A percentile compares a stretch with the other conserved stretches of the same genome.
Conservation (phyloP, 2,113 vertebrate species). For the Zosterops borbonicus region DNA sequence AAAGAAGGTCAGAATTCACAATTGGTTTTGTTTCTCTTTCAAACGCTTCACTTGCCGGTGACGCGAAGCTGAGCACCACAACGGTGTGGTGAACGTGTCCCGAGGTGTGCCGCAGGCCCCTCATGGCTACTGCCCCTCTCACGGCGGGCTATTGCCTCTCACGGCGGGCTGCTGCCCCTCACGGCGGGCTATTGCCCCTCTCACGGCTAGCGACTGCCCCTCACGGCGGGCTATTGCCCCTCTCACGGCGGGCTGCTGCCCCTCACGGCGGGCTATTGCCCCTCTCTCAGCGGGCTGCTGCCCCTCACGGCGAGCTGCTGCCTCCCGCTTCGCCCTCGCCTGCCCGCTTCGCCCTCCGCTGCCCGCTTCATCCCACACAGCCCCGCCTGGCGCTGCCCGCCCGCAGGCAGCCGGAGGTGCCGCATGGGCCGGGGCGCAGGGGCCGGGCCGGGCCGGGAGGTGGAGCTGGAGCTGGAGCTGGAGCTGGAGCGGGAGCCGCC, state of each 20-base stretch:
- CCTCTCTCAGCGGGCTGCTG: no score
- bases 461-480: no score
- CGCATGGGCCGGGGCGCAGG: accelerated
- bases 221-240: no score
- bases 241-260: no score
- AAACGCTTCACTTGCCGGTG: background rate
- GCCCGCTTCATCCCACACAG: background rate
- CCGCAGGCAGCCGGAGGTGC: background rate
- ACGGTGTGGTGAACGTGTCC: accelerated
- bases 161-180: background rate
- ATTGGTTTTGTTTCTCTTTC: background rate
- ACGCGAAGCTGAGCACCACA: background rate
- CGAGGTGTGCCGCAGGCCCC: background rate
- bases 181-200: no score
- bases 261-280: background rate
- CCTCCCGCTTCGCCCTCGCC: accelerated
- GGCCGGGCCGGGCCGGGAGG: accelerated
- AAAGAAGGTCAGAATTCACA: background rate
- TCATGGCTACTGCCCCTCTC: background rate
- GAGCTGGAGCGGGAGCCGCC: background rate
- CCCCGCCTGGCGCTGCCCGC: accelerated
- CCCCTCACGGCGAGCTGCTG: no score
- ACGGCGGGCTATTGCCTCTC: no score
- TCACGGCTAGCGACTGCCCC: no score
- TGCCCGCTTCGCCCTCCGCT: background rate